These are phyloP conservation scores for Percopsis omiscomaycus DNA, from an alignment of 2,797 vertebrate species.

Conservation along the genomic window DNA sequence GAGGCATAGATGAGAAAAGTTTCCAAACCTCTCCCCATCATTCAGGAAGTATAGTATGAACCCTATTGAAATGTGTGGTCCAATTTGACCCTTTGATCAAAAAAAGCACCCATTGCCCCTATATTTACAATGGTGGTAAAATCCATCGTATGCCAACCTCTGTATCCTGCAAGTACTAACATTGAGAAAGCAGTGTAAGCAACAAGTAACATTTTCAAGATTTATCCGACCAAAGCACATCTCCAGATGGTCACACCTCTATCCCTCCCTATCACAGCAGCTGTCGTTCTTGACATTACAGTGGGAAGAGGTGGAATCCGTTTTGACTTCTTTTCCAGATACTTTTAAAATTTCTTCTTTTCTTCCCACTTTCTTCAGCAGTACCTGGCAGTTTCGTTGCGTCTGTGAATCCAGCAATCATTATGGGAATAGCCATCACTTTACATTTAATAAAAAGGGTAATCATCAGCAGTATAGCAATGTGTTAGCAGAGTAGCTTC, in stretches of 20 bases:
- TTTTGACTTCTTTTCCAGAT: constrained; percentile 48
- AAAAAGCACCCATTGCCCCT: constrained; percentile 39
- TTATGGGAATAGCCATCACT: constrained; percentile 47
- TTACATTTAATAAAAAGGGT: constrained; percentile 55
- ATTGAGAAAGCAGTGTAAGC: constrained; percentile 84
- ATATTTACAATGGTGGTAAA: constrained; percentile 34
- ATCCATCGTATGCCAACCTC: constrained; percentile 41
- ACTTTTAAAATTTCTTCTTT: constrained; percentile 57
- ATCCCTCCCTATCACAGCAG: constrained; percentile 55
- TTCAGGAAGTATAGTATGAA: constrained; percentile 82
- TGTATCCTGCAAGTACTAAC: constrained; percentile 44
- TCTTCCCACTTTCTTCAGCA: constrained; percentile 65
- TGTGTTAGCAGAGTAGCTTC: constrained; percentile 38
- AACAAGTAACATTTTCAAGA: constrained; percentile 49
- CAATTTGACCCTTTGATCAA: constrained; percentile 64
- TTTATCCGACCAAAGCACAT: constrained; percentile 66
- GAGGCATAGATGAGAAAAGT: constrained; percentile 78
- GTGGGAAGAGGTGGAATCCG: constrained; percentile 47
- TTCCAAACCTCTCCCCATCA: constrained; percentile 68
- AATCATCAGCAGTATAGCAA: constrained; percentile 51
- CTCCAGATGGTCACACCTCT: constrained; percentile 77
- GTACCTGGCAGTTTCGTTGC: constrained; percentile 47
- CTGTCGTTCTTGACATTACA: constrained; percentile 43
- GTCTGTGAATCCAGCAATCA: constrained; percentile 65
- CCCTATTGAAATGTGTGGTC: constrained; percentile 83